Percentiles rank a stretch among this genome's conserved stretches.
These are phyloP conservation scores for Hippocampus guttulatus DNA, from an alignment of 2,113 vertebrate species.

Conservation along the genomic window DNA sequence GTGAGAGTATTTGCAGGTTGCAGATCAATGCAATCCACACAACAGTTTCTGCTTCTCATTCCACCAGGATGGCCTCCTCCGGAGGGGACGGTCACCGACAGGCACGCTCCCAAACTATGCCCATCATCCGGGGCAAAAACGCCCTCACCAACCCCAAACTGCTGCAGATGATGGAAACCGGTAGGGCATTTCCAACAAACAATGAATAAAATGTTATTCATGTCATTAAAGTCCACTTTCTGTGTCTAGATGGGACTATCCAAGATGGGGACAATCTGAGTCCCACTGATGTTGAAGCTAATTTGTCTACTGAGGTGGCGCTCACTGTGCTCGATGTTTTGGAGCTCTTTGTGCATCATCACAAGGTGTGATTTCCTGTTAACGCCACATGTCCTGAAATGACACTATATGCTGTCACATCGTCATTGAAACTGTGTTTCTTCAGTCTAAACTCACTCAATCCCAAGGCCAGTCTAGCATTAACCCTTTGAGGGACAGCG, in stretches of 20 bases:
- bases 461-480: too few relatives aligned
- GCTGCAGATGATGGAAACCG: slow-evolving; percentile 91
- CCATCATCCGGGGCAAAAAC: slow-evolving; percentile 94
- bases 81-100: slow-evolving; percentile 87
- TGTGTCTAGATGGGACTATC: slow-evolving; percentile 70
- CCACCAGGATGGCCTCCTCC: slow-evolving; percentile 85
- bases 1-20: neutral
- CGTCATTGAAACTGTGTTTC: neutral
- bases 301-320: slow-evolving; percentile 88
- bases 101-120: slow-evolving; percentile 92
- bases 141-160: slow-evolving; percentile 93
- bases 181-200: slow-evolving; percentile 59
- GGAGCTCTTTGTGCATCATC: slow-evolving; percentile 86
- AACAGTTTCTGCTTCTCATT: neutral
- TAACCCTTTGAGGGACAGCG: too few relatives aligned
- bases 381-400: neutral
- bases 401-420: neutral
- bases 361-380: slow-evolving; percentile 77
- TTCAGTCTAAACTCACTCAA: neutral
- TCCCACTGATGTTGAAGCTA: slow-evolving; percentile 90
- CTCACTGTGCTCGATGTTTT: slow-evolving; percentile 89
- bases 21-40: neutral
- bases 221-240: neutral
- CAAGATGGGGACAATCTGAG: slow-evolving; percentile 84
- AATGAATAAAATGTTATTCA: neutral